Evolutionary conservation across 2,113 vertebrate genomes (phyloP).

Genomic region (Syngnathus floridae): DNA sequence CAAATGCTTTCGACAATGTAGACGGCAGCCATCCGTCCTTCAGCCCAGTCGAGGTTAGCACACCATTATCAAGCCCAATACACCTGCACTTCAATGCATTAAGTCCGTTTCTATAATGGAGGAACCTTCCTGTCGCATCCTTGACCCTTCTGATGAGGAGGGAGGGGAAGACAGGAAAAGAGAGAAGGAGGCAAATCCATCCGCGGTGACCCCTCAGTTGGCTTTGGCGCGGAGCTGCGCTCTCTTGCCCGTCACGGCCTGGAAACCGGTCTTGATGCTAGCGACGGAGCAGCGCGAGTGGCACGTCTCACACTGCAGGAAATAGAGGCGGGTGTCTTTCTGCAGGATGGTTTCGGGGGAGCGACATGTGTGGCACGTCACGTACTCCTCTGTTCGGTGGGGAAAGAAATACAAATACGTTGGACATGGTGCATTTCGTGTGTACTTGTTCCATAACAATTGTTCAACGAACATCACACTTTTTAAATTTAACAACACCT

Average conservation of each 20-base stretch:
- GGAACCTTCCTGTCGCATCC: slow-evolving; percentile 24
- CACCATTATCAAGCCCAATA: slow-evolving; percentile 47
- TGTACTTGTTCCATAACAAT: background rate
- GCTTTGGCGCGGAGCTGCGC: slow-evolving; percentile 99
- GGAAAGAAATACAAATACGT: background rate
- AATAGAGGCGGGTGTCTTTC: slow-evolving; percentile 97
- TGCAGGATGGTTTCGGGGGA: slow-evolving; percentile 98
- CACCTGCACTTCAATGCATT: slow-evolving; percentile 60
- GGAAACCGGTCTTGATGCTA: slow-evolving; percentile 99
- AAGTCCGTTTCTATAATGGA: slow-evolving; percentile 58
- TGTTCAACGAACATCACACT: background rate
- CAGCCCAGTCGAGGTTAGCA: slow-evolving; percentile 29
- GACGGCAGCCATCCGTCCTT: slow-evolving; percentile 37
- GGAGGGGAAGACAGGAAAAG: slow-evolving; percentile 12
- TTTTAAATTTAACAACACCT: background rate
- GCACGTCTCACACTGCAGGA: slow-evolving; percentile 99
- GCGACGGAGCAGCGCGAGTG: slow-evolving; percentile 98
- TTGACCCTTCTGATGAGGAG: slow-evolving; percentile 9
- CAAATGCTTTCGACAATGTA: slow-evolving; percentile 38
- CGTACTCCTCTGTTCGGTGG: slow-evolving; percentile 87
- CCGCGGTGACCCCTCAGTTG: slow-evolving; percentile 73
- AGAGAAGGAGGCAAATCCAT: slow-evolving; percentile 19
- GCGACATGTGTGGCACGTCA: slow-evolving; percentile 97
- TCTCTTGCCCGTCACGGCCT: slow-evolving; percentile 99
- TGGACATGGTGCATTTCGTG: background rate